A percentile compares a stretch with the other conserved stretches of the same genome.
phyloP scores from a whole-genome alignment of 2,888 invertebrate species.

The Nomada flava region DNA sequence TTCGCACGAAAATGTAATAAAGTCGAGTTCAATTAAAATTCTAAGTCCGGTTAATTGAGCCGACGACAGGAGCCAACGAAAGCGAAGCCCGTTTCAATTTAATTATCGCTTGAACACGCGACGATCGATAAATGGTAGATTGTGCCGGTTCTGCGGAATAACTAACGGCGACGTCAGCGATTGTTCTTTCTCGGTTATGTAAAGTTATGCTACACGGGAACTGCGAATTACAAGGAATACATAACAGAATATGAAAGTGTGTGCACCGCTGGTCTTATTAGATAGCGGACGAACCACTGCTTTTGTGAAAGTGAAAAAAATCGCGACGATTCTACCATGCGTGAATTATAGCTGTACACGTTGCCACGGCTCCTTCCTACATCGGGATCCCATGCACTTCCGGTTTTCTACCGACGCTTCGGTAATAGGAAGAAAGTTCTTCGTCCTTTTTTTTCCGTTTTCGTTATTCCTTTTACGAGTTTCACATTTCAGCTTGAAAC shows the following conservation, averaged over 20 bases:
- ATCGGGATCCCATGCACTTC: slow-evolving; percentile 70
- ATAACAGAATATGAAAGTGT: slow-evolving; percentile 51
- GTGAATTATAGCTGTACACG: slow-evolving; percentile 76
- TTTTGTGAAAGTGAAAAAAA: slow-evolving; percentile 81
- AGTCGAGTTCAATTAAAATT: neutral
- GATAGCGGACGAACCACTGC: slow-evolving; percentile 46
- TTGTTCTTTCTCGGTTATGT: slow-evolving; percentile 37
- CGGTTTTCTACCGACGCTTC: slow-evolving; percentile 78
- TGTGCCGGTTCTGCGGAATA: neutral
- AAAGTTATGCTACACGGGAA: slow-evolving; percentile 52
- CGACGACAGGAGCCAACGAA: neutral
- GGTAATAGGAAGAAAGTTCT: slow-evolving; percentile 66
- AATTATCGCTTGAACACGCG: slow-evolving; percentile 7
- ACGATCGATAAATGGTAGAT: neutral
- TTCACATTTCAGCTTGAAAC: neutral
- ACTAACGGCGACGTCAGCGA: neutral
- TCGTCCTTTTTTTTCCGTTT: slow-evolving; percentile 6
- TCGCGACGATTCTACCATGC: slow-evolving; percentile 80
- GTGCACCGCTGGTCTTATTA: slow-evolving; percentile 24
- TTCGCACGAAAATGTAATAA: too few species aligned
- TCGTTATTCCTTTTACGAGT: neutral
- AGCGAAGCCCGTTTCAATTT: neutral
- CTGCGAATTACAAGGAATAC: slow-evolving; percentile 29
- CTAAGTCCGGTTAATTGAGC: neutral
- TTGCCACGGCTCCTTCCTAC: slow-evolving; percentile 72